Percentiles rank a stretch among this genome's conserved stretches.
Evolutionary conservation across 2,113 vertebrate species (phyloP).

Genomic region (Speoplatyrhinus poulsoni): DNA sequence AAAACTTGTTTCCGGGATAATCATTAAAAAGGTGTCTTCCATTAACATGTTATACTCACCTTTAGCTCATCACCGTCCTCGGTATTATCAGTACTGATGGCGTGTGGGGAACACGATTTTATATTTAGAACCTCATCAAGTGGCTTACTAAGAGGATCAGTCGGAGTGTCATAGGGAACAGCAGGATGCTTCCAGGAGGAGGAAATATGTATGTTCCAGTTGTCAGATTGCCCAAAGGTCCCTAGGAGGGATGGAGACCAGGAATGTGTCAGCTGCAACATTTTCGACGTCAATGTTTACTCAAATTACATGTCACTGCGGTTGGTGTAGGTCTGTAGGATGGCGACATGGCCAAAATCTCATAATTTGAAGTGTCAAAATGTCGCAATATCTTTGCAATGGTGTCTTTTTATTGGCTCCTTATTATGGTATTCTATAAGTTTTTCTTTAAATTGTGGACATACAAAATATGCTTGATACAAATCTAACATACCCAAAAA

Average conservation of each 20-base stretch:
- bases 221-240: slow-evolving; percentile 75
- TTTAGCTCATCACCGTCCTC: slow-evolving; percentile 20
- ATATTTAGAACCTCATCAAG: slow-evolving; percentile 36
- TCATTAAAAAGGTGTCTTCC: not conserved
- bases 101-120: slow-evolving; percentile 18
- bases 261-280: not conserved
- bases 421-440: not conserved
- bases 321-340: slow-evolving; percentile 18
- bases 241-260: slow-evolving; percentile 53
- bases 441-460: not conserved
- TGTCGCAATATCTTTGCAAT: slow-evolving; percentile 31
- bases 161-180: slow-evolving; percentile 70
- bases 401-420: slow-evolving; percentile 7
- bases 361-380: slow-evolving; percentile 33
- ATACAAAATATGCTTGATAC: not conserved
- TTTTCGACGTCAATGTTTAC: slow-evolving; percentile 14
- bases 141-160: slow-evolving; percentile 72
- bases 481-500: slow-evolving; percentile 15
- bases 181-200: slow-evolving; percentile 78
- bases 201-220: slow-evolving; percentile 70
- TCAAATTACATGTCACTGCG: not conserved
- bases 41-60: slow-evolving; percentile 35
- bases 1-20: slow-evolving; percentile 5
- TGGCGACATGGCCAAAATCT: slow-evolving; percentile 28
- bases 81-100: slow-evolving; percentile 11